Evolutionary conservation across 2,113 vertebrate species (phyloP).

Genomic region (Phylloscopus trochilus): DNA sequence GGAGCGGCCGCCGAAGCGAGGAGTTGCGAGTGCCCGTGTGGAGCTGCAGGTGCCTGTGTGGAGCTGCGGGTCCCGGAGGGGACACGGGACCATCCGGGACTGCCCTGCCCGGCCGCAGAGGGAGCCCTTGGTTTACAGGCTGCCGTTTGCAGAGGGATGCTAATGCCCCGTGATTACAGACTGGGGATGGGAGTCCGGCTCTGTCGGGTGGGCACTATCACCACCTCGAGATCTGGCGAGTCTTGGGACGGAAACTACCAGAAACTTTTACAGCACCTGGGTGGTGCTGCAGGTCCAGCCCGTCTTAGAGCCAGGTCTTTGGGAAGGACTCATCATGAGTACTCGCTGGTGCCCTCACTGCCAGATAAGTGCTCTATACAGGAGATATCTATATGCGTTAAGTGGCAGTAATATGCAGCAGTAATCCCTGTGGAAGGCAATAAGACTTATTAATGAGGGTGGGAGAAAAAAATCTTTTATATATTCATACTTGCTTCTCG

Average conservation of each 20-base stretch:
- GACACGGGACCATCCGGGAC: not conserved
- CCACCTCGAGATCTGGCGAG: fast-evolving
- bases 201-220: not conserved
- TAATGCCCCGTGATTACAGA: fast-evolving
- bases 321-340: not conserved
- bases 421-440: not conserved
- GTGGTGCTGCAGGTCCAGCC: not conserved
- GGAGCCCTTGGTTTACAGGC: not conserved
- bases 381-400: fast-evolving
- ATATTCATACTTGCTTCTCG: not conserved
- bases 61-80: not conserved
- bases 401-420: not conserved
- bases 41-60: fast-evolving
- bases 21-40: fast-evolving
- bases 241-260: not conserved
- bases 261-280: not conserved
- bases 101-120: not conserved
- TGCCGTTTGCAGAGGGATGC: not conserved
- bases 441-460: not conserved
- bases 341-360: not conserved
- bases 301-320: not conserved
- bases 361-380: not conserved
- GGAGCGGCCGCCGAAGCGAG: not conserved
- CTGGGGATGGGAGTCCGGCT: not conserved
- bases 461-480: not conserved